Evolutionary conservation across 2,888 invertebrate genomes (phyloP), one percentile per base, ranked within the genome.

Genomic region (Junonia oenone): DNA sequence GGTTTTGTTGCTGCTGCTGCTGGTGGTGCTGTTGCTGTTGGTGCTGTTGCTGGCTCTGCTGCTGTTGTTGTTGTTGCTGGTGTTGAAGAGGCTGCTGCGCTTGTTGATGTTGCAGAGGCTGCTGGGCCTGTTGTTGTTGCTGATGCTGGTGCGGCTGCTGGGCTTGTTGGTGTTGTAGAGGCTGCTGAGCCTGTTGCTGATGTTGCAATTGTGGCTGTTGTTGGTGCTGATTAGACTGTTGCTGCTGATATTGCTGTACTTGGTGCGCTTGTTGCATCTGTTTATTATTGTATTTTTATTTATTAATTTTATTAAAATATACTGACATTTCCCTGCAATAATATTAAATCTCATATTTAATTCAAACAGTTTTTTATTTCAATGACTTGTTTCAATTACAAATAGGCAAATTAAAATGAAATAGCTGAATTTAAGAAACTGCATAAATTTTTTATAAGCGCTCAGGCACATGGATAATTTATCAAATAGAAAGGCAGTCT

Each of bases 261-360:
- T 91, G 75, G 59, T 86, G 90, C 56, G 90, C 91, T 69, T 90
- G 84, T 65, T 86, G 86, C 67, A 81, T 78, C 69, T 79, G 73
- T 29, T 33, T 14, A 43, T 40, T 19, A 40, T 19, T 51, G 35
- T 19, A 22, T 11, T 26, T 27, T 38, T 9, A 40, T 51, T 15
- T 40, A 27, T 22, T 13, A 40, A 11, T 0, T 13, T 26, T 19
- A 51, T 40, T 50, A 19, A 27, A 45, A 13, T 11, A 45, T 45
- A 45, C 3, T 31, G 8, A 17, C 11, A 27, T 22, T 35, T 11
- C 5, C 6, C 19, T 48, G 43, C 13, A 26, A 14, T 43, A 19
- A 22, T 40, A 40, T 43, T 13, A n/a, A 19, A 19, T 40, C 11
- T 17, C 11, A n/a, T n/a, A n/a, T 2, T 33, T 11, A n/a, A 2